Base-by-base conservation (phyloP, 2,888 invertebrate species). In the Ischnura elegans region DNA sequence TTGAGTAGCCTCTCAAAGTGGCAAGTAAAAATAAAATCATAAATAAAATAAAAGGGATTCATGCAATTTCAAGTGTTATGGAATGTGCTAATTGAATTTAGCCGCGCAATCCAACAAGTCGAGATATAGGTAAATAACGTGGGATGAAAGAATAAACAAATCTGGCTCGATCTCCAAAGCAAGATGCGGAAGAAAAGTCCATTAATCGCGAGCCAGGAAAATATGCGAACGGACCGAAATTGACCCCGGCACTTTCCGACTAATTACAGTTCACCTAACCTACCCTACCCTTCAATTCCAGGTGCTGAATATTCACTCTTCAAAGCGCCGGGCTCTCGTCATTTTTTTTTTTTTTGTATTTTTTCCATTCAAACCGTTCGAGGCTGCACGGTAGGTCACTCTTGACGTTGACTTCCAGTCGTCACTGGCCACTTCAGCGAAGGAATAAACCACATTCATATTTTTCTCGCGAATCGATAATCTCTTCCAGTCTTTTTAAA, bases 11-110 rank as follows among this genome's bases (percentile, higher is more conserved):
- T 25, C 8, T 10, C 13, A 16, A 16, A 76, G 36, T 36, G 36
- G 76, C 21, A 76, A 51, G 51, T 87, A 1, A 19, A 29, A 90
- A 90, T n/a, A 55, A 66, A 61, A 6, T 51, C 47, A 47, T 47
- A 5, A 51, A 51, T 5, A 51, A 51, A 61, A 90, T n/a, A n/a
- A n/a, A n/a, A n/a, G n/a, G n/a, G 42, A n/a, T 43, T 25, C n/a
- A 43, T 55, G 42, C 55, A 90, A 29, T 45, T 87, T 42, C 36
- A 51, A 42, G 42, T 42, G 42, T 90, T 61, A 90, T 61, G 90
- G 66, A 90, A 61, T n/a, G 90, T 45, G 61, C 66, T 90, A 90
- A 90, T 90, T 90, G 90, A 90, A 90, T 66, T 90, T 90, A 25
- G 43, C 61, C 43, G 19, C 61, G n/a, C 90, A 90, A 90, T 90